phyloP scores from a whole-genome alignment of 2,888 invertebrate genomes.

The Scotopteryx bipunctaria region DNA sequence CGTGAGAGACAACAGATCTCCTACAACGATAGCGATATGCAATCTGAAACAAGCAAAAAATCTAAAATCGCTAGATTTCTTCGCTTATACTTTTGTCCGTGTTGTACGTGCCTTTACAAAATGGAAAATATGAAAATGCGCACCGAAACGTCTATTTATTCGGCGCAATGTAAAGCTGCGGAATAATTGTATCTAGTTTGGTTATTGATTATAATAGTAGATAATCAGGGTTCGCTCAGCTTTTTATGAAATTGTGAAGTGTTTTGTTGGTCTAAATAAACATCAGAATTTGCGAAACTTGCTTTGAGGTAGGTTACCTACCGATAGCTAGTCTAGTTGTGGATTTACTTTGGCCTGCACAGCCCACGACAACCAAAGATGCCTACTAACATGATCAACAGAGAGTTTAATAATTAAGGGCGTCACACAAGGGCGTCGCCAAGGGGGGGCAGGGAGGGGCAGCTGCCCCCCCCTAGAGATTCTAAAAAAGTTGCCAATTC shows the following conservation, averaged over 20 bases:
- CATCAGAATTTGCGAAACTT: neutral
- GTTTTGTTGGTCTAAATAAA: constrained; percentile 5
- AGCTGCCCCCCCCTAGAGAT: too few relatives aligned
- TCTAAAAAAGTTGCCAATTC: too few relatives aligned
- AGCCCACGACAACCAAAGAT: too few relatives aligned
- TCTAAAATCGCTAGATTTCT: constrained; percentile 70
- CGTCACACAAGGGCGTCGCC: too few relatives aligned
- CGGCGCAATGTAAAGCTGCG: constrained; percentile 18
- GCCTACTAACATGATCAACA: too few relatives aligned
- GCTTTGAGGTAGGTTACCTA: too few relatives aligned
- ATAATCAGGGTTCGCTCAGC: constrained; percentile 12
- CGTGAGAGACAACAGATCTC: constrained; percentile 33
- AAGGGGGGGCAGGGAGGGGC: too few relatives aligned
- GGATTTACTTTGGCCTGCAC: too few relatives aligned
- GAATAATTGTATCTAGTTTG: neutral
- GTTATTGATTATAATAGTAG: neutral
- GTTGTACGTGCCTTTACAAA: constrained; percentile 72
- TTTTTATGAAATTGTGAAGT: constrained; percentile 6
- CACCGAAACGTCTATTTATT: constrained; percentile 42
- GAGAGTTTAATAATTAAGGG: too few relatives aligned
- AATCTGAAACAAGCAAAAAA: constrained; percentile 50
- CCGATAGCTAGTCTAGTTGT: too few relatives aligned
- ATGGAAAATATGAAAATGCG: constrained; percentile 58
- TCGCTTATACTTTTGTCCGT: constrained; percentile 74
- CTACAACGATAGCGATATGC: constrained; percentile 49